Percentiles rank a stretch among this genome's conserved stretches.
These are phyloP conservation scores for Meliscaeva auricollis DNA, from an alignment of 2,888 invertebrate genomes.

Conservation along the genomic window DNA sequence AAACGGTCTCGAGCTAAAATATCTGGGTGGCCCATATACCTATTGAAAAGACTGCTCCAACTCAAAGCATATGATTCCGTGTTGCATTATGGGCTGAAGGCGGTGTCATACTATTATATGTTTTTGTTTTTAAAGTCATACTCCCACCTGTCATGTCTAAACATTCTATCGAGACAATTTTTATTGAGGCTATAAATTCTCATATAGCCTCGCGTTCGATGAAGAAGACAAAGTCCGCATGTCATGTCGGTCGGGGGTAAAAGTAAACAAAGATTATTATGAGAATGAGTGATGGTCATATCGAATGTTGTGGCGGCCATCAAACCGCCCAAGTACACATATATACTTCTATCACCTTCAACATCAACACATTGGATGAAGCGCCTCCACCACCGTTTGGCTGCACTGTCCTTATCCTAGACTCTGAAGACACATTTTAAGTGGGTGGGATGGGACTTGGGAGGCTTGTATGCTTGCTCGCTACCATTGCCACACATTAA, in stretches of 20 bases:
- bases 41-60: background rate
- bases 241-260: background rate
- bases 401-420: background rate
- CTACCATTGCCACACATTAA: constrained; percentile 62
- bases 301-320: constrained; percentile 43
- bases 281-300: constrained; percentile 61
- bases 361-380: constrained; percentile 28
- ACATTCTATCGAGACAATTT: constrained; percentile 40
- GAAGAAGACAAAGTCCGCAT: background rate
- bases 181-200: constrained; percentile 59
- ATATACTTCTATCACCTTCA: constrained; percentile 59
- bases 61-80: background rate
- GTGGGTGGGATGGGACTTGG: constrained; percentile 48
- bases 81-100: background rate
- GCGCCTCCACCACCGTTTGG: background rate
- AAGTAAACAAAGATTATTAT: constrained; percentile 34
- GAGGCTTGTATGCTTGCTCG: constrained; percentile 10
- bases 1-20: constrained; percentile 30
- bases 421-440: constrained; percentile 8
- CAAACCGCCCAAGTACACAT: constrained; percentile 42
- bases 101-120: background rate
- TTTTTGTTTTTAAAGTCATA: constrained; percentile 16
- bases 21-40: constrained; percentile 72
- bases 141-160: constrained; percentile 36
- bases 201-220: background rate